Evolutionary conservation across 2,888 invertebrate genomes (phyloP).

Genomic region (Galerucella nymphaeae): DNA sequence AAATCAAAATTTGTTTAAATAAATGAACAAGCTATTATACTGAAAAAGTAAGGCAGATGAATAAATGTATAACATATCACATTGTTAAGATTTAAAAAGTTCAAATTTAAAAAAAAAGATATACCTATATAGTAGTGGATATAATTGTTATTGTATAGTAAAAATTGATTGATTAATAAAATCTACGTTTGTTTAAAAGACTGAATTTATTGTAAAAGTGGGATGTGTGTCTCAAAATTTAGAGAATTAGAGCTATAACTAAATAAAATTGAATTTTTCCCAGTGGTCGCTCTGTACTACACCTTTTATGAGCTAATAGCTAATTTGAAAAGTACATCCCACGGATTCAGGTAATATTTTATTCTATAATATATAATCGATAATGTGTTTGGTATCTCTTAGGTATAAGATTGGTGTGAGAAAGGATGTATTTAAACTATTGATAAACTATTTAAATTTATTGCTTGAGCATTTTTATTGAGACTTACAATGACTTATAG

Average conservation of each 20-base stretch:
- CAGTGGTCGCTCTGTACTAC: too few species aligned
- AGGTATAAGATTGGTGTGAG: conserved; percentile 15
- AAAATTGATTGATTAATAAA: neutral
- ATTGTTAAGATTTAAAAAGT: neutral
- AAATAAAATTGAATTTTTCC: too few species aligned
- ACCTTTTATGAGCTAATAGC: neutral
- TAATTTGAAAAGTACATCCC: neutral
- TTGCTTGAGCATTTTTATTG: conserved; percentile 11
- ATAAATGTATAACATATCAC: conserved; percentile 4
- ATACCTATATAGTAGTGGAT: neutral
- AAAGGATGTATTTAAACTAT: conserved; percentile 9
- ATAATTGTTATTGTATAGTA: conserved; percentile 6
- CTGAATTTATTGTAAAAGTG: neutral
- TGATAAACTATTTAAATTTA: conserved; percentile 6
- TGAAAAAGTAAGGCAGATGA: neutral
- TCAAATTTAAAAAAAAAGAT: conserved; percentile 1
- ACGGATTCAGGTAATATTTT: conserved; percentile 4
- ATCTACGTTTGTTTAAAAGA: conserved; percentile 3
- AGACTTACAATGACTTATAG: neutral
- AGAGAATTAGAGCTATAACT: too few species aligned
- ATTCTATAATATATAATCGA: conserved; percentile 1
- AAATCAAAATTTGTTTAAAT: too few species aligned
- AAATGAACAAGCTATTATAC: neutral
- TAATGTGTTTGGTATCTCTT: conserved; percentile 6
- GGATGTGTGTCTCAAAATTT: neutral